phyloP scores from a whole-genome alignment of 2,888 invertebrate species.

The Sinodicranocentrus sp. region DNA sequence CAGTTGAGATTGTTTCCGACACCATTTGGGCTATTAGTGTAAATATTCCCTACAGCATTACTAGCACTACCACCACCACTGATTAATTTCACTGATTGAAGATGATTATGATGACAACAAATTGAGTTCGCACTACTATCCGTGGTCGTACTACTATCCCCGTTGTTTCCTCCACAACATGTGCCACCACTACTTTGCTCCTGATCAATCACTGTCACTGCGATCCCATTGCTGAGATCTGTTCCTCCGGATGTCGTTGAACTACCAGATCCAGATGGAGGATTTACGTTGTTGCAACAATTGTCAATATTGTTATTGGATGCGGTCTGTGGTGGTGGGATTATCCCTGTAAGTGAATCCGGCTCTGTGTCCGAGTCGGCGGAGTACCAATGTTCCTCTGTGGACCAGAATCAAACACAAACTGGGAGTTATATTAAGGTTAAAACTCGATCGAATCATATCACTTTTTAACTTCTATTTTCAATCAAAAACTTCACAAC shows the following conservation, averaged over 20 bases:
- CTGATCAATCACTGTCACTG: slow-evolving; percentile 52
- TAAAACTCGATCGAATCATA: too few relatives aligned
- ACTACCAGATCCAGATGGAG: not conserved
- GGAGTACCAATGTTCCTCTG: slow-evolving; percentile 84
- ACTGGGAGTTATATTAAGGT: not conserved
- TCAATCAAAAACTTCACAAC: too few relatives aligned
- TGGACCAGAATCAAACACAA: slow-evolving; percentile 1
- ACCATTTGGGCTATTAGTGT: slow-evolving; percentile 59
- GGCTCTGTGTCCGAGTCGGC: slow-evolving; percentile 81
- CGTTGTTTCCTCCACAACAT: slow-evolving; percentile 28
- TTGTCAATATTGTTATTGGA: slow-evolving; percentile 31
- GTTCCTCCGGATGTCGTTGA: slow-evolving; percentile 3
- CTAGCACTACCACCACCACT: slow-evolving; percentile 9
- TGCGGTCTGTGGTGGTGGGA: slow-evolving; percentile 45
- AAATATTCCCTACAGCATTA: slow-evolving; percentile 54
- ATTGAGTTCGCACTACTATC: not conserved
- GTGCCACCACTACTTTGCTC: slow-evolving; percentile 20
- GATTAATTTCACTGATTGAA: not conserved
- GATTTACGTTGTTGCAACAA: slow-evolving; percentile 34
- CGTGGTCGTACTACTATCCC: slow-evolving; percentile 1
- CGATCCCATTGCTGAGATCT: slow-evolving; percentile 32
- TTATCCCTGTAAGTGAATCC: slow-evolving; percentile 73
- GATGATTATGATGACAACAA: slow-evolving; percentile 9
- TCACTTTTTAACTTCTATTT: too few relatives aligned
- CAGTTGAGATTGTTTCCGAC: slow-evolving; percentile 25